A percentile compares a stretch with the other conserved stretches of the same genome.
These are phyloP conservation scores for Iphiclides podalirius DNA, from an alignment of 2,888 invertebrate genomes.

Conservation along the genomic window DNA sequence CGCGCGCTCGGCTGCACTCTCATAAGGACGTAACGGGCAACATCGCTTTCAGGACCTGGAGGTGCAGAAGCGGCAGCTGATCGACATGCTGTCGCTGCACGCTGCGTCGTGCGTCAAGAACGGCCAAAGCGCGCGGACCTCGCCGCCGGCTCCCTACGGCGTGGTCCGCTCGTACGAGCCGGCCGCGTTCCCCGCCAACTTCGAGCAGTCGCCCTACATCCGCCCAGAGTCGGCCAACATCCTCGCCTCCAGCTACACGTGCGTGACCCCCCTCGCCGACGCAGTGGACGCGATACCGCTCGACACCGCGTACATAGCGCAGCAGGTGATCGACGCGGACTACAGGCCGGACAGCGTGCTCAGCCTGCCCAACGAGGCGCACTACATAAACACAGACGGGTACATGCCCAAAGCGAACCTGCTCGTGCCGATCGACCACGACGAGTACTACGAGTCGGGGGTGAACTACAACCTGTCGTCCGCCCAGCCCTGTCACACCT, in stretches of 20 bases:
- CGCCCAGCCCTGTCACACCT: constrained; percentile 78
- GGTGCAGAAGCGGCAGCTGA: constrained; percentile 87
- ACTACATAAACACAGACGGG: constrained; percentile 63
- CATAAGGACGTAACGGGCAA: too few species aligned
- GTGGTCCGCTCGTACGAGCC: constrained; percentile 69
- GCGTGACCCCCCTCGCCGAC: constrained; percentile 59
- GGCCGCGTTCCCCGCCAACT: constrained; percentile 65
- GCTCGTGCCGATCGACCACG: constrained; percentile 77
- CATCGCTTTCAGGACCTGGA: constrained; percentile 85
- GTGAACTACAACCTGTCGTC: constrained; percentile 70
- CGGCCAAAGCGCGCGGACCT: constrained; percentile 59
- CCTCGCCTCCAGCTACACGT: constrained; percentile 72
- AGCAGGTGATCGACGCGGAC: constrained; percentile 60
- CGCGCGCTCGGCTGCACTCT: too few species aligned
- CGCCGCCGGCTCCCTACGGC: constrained; percentile 65
- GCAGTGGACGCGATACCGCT: constrained; percentile 65
- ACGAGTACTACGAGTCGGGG: constrained; percentile 77
- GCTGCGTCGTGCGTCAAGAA: constrained; percentile 84
- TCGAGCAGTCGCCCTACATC: constrained; percentile 74
- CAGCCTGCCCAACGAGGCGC: constrained; percentile 58
- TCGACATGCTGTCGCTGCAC: constrained; percentile 89
- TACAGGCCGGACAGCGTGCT: constrained; percentile 73
- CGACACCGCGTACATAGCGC: constrained; percentile 61
- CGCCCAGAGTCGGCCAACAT: constrained; percentile 76
- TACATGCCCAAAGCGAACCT: constrained; percentile 68